Base-by-base conservation (phyloP, 2,888 invertebrate genomes). In the Chymomyza caudatula region DNA sequence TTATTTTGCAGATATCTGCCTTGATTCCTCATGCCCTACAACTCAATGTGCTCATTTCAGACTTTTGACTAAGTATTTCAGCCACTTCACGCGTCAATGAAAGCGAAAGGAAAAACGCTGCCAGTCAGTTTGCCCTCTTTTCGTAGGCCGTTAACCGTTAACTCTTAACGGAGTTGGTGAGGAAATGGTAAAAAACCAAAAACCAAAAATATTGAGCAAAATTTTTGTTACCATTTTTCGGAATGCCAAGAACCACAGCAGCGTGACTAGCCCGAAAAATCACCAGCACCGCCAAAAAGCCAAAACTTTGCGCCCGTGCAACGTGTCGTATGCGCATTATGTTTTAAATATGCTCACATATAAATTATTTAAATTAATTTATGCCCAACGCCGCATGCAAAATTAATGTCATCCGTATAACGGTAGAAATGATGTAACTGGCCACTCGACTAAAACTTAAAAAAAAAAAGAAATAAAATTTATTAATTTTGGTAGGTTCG, bases 21-120 rank as follows among this genome's bases (percentile, higher is more conserved):
- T 4, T 51, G 22, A 20, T 47, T 42, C 23, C 49, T 81, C 78
- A 81, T 84, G 78, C 69, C 81, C 81, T 77, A 73, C 58, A 13
- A 70, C 67, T 54, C 15, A 2, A 17, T 29, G 29, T 37, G 11
- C 29, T 37, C 11, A 37, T 37, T 37, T 37, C 3, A 37, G 11
- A 37, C 29, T 37, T 37, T 37, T 37, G 29, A 37, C 29, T 11
- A 37, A 37, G 29, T 37, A 11, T 69, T 56, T 23, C 67, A 80
- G 75, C 73, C 74, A 78, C 78, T 83, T 83, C 83, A 83, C 83
- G 83, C 83, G 83, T 85, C 85, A 83, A 83, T 83, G 83, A 83
- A 83, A 83, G 83, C 83, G 83, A 83, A 83, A 83, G 85, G 83
- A 83, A 83, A 83, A 85, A 80, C 74, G 54, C 37, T 15, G 42